Conservation (phyloP, 2,888 invertebrate species). For the Latrodectus hesperus region DNA sequence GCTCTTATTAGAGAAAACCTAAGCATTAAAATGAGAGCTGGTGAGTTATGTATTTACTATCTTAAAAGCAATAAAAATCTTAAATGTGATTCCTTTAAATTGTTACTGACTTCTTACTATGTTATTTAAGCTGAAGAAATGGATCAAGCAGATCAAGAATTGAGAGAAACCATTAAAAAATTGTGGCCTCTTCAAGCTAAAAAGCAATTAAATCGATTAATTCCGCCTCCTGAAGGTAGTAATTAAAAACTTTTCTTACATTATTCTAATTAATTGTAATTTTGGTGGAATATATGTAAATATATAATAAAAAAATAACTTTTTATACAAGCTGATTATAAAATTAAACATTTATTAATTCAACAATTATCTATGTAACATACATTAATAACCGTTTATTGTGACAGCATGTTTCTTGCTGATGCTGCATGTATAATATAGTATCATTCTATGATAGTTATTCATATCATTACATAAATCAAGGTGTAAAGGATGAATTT, state of each 20-base stretch:
- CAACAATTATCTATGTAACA: too few relatives aligned
- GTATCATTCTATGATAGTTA: too few relatives aligned
- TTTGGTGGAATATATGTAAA: neutral
- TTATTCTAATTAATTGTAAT: neutral
- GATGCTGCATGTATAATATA: too few relatives aligned
- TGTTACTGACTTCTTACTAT: neutral
- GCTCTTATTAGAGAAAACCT: constrained; percentile 99
- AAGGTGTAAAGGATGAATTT: too few relatives aligned
- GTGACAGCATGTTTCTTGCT: too few relatives aligned
- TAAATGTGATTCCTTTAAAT: neutral
- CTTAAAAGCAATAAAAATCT: too few relatives aligned
- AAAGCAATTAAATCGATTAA: constrained; percentile 95
- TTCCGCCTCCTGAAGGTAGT: constrained; percentile 88
- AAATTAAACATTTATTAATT: too few relatives aligned
- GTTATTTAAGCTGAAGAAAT: constrained; percentile 89
- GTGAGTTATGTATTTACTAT: constrained; percentile 21
- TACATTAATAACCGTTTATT: too few relatives aligned
- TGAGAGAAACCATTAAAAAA: constrained; percentile 93
- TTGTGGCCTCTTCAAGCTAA: constrained; percentile 99
- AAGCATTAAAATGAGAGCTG: constrained; percentile 96
- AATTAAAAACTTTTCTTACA: neutral
- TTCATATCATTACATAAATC: too few relatives aligned
- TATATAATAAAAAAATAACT: too few relatives aligned
- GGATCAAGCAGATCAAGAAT: constrained; percentile 98
- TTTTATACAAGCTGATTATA: too few relatives aligned